A percentile compares a stretch with the other conserved stretches of the same genome.
phyloP scores from a whole-genome alignment of 2,888 invertebrate genomes.

The Acronicta psi region DNA sequence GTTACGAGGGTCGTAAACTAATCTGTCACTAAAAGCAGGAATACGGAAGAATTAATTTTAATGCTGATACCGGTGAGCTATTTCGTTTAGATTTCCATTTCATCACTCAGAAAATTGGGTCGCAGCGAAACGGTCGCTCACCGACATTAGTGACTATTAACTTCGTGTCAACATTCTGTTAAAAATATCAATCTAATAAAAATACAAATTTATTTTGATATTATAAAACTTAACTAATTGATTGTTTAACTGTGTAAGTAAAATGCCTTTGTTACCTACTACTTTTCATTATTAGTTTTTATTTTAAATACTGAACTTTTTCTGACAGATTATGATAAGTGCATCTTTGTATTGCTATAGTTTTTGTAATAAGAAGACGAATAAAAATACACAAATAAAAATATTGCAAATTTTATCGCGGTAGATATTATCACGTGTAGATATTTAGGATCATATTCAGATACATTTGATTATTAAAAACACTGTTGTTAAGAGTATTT shows the following conservation, averaged over 20 bases:
- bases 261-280: slow-evolving; percentile 48
- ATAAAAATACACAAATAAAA: too few relatives aligned
- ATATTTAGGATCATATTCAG: too few relatives aligned
- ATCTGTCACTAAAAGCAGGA: slow-evolving; percentile 69
- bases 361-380: too few relatives aligned
- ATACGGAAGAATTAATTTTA: slow-evolving; percentile 72
- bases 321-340: too few relatives aligned
- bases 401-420: too few relatives aligned
- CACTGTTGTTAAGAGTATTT: background rate
- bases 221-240: slow-evolving; percentile 61
- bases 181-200: slow-evolving; percentile 71
- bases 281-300: slow-evolving; percentile 26
- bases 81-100: slow-evolving; percentile 67
- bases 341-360: too few relatives aligned
- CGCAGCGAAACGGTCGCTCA: slow-evolving; percentile 64
- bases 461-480: background rate
- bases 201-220: slow-evolving; percentile 58
- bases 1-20: slow-evolving; percentile 70
- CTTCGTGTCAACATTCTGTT: slow-evolving; percentile 75
- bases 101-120: slow-evolving; percentile 74
- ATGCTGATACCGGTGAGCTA: slow-evolving; percentile 65
- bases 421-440: too few relatives aligned
- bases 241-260: slow-evolving; percentile 48
- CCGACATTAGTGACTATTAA: slow-evolving; percentile 80
- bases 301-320: too few relatives aligned